Evolutionary conservation across 2,888 invertebrate species (phyloP).

Genomic region (Prenolepis imparis): DNA sequence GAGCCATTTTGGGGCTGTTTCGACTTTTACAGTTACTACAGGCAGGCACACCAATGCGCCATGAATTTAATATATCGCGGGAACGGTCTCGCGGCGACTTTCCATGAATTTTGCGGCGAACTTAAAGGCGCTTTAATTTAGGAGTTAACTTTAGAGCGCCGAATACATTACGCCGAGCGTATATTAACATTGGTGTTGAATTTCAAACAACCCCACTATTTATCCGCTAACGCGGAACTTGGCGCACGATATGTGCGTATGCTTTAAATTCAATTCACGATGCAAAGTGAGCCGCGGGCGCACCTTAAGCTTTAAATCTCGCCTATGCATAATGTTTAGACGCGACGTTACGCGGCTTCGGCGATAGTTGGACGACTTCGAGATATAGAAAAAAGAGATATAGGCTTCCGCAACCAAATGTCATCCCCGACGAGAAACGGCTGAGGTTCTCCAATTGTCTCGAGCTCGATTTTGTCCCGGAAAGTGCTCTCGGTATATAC

Average conservation of each 20-base stretch:
- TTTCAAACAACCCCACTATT: constrained; percentile 37
- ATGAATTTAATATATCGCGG: constrained; percentile 49
- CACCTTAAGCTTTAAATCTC: constrained; percentile 44
- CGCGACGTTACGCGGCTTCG: background rate
- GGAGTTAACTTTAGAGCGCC: constrained; percentile 53
- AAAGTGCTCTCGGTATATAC: background rate
- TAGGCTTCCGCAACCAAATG: background rate
- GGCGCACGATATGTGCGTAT: constrained; percentile 35
- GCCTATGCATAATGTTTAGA: constrained; percentile 42
- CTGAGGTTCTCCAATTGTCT: constrained; percentile 17
- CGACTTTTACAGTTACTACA: constrained; percentile 30
- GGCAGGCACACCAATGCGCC: constrained; percentile 23
- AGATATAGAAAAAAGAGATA: constrained; percentile 10
- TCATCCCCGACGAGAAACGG: constrained; percentile 28
- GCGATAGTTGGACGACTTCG: background rate
- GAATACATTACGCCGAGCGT: constrained; percentile 52
- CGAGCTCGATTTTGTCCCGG: constrained; percentile 8
- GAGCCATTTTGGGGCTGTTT: background rate
- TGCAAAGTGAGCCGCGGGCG: constrained; percentile 33
- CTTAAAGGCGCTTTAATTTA: constrained; percentile 57
- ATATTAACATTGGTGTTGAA: constrained; percentile 54
- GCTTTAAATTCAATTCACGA: constrained; percentile 54
- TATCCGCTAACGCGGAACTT: constrained; percentile 40
- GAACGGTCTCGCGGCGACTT: constrained; percentile 41
- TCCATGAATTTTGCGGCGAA: constrained; percentile 51